A percentile compares a stretch with the other conserved stretches of the same genome.
These are phyloP conservation scores for Drosophila nebulosa DNA, from an alignment of 1,140 invertebrate species.

Conservation along the genomic window DNA sequence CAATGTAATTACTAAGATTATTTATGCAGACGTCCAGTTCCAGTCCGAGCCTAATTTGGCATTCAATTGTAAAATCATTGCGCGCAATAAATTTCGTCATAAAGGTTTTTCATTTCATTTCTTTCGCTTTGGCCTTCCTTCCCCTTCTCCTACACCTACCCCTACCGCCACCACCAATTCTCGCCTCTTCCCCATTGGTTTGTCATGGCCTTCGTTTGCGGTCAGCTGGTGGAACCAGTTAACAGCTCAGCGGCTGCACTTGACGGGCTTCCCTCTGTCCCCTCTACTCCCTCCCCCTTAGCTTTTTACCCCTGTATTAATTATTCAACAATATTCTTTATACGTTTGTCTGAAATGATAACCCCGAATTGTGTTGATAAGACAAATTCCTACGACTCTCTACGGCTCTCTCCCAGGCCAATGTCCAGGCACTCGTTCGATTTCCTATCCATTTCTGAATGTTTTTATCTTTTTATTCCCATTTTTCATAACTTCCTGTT, in stretches of 20 bases:
- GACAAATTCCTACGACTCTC: no score
- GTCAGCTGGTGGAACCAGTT: slow-evolving; percentile 60
- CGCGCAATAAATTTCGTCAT: slow-evolving; percentile 65
- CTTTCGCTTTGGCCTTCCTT: background rate
- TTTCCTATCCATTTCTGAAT: no score
- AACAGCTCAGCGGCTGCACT: slow-evolving; percentile 50
- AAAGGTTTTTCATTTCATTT: slow-evolving; percentile 49
- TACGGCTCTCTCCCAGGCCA: no score
- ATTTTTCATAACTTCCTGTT: no score
- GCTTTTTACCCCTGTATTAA: slow-evolving; percentile 8
- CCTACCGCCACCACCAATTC: no score
- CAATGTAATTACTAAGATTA: slow-evolving; percentile 46
- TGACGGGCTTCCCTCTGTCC: slow-evolving; percentile 51
- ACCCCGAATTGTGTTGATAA: no score
- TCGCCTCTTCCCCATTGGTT: background rate
- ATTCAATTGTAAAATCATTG: slow-evolving; percentile 69
- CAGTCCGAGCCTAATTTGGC: slow-evolving; percentile 53
- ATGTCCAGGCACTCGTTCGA: no score
- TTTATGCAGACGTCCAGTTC: slow-evolving; percentile 49
- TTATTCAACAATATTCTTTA: background rate
- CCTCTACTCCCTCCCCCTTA: background rate
- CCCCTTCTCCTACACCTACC: background rate
- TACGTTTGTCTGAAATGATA: background rate
- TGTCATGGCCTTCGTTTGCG: slow-evolving; percentile 61
- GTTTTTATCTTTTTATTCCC: no score